Base-by-base conservation (phyloP, 1,140 invertebrate genomes). In the Drosophila murphyi region DNA sequence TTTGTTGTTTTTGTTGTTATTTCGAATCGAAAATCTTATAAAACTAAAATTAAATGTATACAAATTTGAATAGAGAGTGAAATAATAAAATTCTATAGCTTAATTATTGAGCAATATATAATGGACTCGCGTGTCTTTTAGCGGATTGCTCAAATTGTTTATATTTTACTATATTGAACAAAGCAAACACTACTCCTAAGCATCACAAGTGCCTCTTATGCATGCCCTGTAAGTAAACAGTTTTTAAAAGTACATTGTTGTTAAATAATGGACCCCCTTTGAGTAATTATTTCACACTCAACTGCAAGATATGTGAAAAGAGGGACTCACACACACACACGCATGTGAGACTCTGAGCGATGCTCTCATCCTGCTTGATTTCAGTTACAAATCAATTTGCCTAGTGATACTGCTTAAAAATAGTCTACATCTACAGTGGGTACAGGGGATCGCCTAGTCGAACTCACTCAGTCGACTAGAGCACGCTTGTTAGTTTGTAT, bases 331-430 rank as follows among this genome's bases (percentile, higher is more conserved):
- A 37, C 32, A 32, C 34, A 20, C 20, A 20, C 20, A 20, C 1
- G 1, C 20, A 20, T 20, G 20, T 20, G 12, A 28, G 5, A 10
- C 29, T 32, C 3, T 43, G 10, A 31, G 10, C 31, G 29, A 54
- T 64, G 52, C 57, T 12, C 56, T 54, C 70, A 43, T 45, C 47
- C 50, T 34, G 35, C 54, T 39, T 34, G 48, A 34, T 61, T 61
- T 73, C 51, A 61, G 71, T 48, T 73, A 73, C 69, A 69, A 73
- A 73, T 73, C 71, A 73, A 73, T 73, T 69, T 61, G 41, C 20
- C 20, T 60, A 32, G 45, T 34, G 64, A 48, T 41, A 31, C 31
- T 62, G 51, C 52, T 29, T 47, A 62, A 43, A 35, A 41, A 68
- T 68, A 56, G 35, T 0, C 3, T 7, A 47, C 12, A 20, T 20